Evolutionary conservation across 2,113 vertebrate species (phyloP).

Genomic region (Mungos mungo): DNA sequence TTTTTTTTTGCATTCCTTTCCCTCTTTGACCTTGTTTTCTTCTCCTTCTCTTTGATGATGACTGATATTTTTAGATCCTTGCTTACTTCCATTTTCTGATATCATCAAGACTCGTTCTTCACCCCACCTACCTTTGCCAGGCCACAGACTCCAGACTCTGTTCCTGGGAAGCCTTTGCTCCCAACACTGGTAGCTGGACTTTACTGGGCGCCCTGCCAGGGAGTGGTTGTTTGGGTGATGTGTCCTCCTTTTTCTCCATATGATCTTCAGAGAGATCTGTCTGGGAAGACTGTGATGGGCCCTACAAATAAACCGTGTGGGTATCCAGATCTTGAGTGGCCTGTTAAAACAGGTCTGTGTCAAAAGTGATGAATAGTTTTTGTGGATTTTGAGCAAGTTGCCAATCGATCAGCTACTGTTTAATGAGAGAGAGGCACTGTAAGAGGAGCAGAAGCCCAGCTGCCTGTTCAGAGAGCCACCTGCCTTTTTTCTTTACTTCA

Average conservation of each 20-base stretch:
- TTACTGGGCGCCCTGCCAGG: not conserved
- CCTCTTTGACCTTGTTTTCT: not conserved
- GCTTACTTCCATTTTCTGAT: not conserved
- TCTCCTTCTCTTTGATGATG: not conserved
- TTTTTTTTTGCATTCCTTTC: not conserved
- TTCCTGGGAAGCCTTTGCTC: not conserved
- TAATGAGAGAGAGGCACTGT: conserved; percentile 82
- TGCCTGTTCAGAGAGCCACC: conserved; percentile 75
- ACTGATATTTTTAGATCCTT: not conserved
- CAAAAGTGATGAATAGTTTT: conserved; percentile 85
- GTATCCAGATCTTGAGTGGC: conserved; percentile 74
- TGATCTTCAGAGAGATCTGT: conserved; percentile 24
- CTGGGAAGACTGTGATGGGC: conserved; percentile 3
- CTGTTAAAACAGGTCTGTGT: conserved; percentile 77
- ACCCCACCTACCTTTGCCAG: not conserved
- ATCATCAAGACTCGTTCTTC: not conserved
- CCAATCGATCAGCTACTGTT: conserved; percentile 81
- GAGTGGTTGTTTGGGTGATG: not conserved
- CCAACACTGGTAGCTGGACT: not conserved
- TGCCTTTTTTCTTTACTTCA: conserved; percentile 84
- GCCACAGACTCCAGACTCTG: not conserved
- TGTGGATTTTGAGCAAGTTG: conserved; percentile 82
- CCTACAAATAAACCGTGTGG: conserved; percentile 67
- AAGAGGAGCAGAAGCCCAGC: conserved; percentile 79
- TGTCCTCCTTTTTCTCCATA: not conserved